phyloP scores from a whole-genome alignment of 2,888 invertebrate species.

The Apeira syringaria region DNA sequence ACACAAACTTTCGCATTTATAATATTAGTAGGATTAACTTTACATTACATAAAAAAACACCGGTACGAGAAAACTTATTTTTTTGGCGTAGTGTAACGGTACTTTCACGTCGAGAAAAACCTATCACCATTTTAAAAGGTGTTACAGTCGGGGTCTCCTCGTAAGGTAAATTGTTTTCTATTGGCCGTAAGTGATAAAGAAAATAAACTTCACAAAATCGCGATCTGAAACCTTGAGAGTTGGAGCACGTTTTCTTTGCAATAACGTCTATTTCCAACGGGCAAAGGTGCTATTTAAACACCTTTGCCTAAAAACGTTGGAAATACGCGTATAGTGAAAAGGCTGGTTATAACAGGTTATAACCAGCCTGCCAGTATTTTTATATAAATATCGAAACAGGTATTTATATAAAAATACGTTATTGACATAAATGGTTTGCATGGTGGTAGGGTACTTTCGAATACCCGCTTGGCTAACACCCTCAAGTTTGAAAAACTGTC shows the following conservation, averaged over 20 bases:
- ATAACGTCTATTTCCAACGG: conserved; percentile 42
- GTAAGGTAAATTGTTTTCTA: conserved; percentile 21
- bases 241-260: conserved; percentile 45
- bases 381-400: no score
- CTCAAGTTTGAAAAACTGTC: no score
- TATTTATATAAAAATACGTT: no score
- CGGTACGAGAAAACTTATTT: not conserved
- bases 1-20: no score
- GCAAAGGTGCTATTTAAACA: conserved; percentile 41
- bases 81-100: not conserved
- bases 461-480: no score
- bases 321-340: conserved; percentile 45
- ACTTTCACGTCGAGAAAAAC: conserved; percentile 20
- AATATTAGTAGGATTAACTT: no score
- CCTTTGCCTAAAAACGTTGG: no score
- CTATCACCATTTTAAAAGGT: conserved; percentile 34
- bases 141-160: conserved; percentile 33
- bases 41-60: no score
- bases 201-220: conserved; percentile 46
- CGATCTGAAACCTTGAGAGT: conserved; percentile 40
- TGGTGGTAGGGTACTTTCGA: no score
- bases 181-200: conserved; percentile 50
- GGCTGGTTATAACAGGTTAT: no score
- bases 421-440: no score
- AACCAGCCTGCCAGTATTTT: no score